Percentiles rank a stretch among this genome's conserved stretches.
phyloP scores from a whole-genome alignment of 1,140 invertebrate species.

The Drosophila grimshawi region DNA sequence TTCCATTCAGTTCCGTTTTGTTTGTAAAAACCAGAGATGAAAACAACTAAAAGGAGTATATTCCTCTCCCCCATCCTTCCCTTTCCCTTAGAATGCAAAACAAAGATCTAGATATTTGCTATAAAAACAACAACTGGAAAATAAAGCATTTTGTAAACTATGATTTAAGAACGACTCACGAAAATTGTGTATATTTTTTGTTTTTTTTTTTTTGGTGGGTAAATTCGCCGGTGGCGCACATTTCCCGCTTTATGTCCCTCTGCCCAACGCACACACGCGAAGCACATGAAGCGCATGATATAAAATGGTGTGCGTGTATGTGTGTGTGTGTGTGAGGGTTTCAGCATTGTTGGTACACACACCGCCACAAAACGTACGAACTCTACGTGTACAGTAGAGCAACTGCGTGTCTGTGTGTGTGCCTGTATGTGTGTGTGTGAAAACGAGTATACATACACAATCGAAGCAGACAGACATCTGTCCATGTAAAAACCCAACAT shows the following conservation, averaged over 20 bases:
- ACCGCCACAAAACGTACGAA: slow-evolving; percentile 9
- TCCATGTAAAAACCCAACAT: slow-evolving; percentile 25
- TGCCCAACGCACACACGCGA: slow-evolving; percentile 16
- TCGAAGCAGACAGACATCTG: slow-evolving; percentile 27
- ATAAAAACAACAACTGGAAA: slow-evolving; percentile 41
- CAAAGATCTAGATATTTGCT: slow-evolving; percentile 45
- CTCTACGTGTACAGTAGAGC: slow-evolving; percentile 36
- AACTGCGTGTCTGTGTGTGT: slow-evolving; percentile 24
- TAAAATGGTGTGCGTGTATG: slow-evolving; percentile 19
- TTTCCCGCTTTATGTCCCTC: slow-evolving; percentile 68
- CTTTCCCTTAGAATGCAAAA: slow-evolving; percentile 9
- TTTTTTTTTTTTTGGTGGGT: slow-evolving; percentile 32
- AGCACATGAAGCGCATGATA: slow-evolving; percentile 4
- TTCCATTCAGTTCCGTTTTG: slow-evolving; percentile 17
- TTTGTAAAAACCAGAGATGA: slow-evolving; percentile 22
- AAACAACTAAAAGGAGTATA: slow-evolving; percentile 13
- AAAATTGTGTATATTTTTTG: slow-evolving; percentile 5
- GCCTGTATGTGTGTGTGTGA: slow-evolving; percentile 48
- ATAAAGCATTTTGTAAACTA: slow-evolving; percentile 80
- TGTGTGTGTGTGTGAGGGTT: slow-evolving; percentile 49
- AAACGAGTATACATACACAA: slow-evolving; percentile 73
- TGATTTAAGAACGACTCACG: slow-evolving; percentile 40
- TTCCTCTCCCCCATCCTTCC: too few relatives aligned
- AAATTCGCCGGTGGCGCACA: slow-evolving; percentile 53
- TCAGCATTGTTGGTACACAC: slow-evolving; percentile 19